Conservation (phyloP, 2,888 invertebrate species). For the Norana najaformis region DNA sequence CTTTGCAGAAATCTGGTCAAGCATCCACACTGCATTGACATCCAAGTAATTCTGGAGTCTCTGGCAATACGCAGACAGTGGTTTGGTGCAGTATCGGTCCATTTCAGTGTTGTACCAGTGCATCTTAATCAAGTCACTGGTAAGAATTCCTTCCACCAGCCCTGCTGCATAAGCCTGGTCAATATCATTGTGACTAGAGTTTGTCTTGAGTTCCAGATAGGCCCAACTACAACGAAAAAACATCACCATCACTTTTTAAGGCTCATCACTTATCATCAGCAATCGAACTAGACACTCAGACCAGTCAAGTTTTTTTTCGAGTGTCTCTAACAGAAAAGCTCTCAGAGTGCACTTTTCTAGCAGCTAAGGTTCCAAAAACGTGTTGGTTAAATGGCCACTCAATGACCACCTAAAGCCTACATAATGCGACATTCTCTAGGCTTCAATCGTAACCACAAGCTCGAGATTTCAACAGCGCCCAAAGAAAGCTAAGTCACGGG, state of each 20-base stretch:
- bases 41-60: constrained; percentile 71
- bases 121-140: constrained; percentile 74
- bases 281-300: background rate
- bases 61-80: constrained; percentile 67
- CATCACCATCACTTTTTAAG: background rate
- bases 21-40: constrained; percentile 71
- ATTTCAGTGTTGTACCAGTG: constrained; percentile 76
- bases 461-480: background rate
- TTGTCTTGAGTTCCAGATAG: constrained; percentile 78
- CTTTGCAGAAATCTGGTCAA: constrained; percentile 66
- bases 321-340: background rate
- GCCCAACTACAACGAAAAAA: constrained; percentile 72
- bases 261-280: constrained; percentile 46
- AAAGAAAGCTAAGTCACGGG: background rate
- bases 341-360: background rate
- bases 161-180: constrained; percentile 86
- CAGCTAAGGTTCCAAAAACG: background rate
- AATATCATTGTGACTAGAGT: constrained; percentile 74
- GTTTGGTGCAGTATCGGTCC: constrained; percentile 66
- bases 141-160: constrained; percentile 79
- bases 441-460: too few species aligned
- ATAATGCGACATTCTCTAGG: background rate
- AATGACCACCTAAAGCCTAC: too few species aligned
- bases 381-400: background rate
- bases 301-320: background rate